Conservation (phyloP, 2,113 vertebrate genomes). For the Mesitornis unicolor region DNA sequence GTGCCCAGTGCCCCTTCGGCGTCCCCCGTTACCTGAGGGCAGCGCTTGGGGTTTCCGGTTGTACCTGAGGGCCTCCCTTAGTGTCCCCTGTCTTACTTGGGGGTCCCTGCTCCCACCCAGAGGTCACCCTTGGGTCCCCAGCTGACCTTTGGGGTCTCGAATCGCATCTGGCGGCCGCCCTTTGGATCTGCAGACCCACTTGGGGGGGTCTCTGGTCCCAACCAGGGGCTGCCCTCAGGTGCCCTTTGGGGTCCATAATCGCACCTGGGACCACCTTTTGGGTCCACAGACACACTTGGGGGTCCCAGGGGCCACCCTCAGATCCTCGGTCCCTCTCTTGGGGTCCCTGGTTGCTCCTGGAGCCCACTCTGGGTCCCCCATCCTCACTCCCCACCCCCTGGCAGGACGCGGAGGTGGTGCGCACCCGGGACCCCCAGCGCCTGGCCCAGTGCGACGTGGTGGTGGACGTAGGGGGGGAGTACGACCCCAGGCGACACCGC, state of each 20-base stretch:
- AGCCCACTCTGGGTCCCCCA: neutral
- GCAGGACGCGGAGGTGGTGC: conserved; percentile 87
- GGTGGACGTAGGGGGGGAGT: conserved; percentile 92
- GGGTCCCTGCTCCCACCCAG: too few relatives aligned
- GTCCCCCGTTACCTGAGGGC: too few relatives aligned
- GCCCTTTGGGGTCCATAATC: neutral
- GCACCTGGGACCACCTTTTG: too few relatives aligned
- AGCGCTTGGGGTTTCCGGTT: too few relatives aligned
- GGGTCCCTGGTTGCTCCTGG: fast-evolving
- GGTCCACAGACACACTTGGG: fast-evolving
- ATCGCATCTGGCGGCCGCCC: too few relatives aligned
- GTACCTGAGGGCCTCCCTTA: too few relatives aligned
- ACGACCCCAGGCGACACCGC: conserved; percentile 83
- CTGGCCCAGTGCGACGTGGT: conserved; percentile 86
- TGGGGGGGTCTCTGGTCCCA: too few relatives aligned
- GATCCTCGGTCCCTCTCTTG: too few relatives aligned
- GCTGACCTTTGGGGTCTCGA: neutral
- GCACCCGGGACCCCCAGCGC: conserved; percentile 82
- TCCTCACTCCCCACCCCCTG: neutral
- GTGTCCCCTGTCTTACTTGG: too few relatives aligned
- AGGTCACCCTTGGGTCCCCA: neutral
- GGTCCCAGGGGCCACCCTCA: neutral
- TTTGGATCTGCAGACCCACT: neutral
- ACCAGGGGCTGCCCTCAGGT: too few relatives aligned
- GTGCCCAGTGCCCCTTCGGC: too few relatives aligned